Evolutionary conservation across 2,888 invertebrate genomes (phyloP), one percentile per base, ranked within the genome.

Genomic region (Petrophora chlorosata): DNA sequence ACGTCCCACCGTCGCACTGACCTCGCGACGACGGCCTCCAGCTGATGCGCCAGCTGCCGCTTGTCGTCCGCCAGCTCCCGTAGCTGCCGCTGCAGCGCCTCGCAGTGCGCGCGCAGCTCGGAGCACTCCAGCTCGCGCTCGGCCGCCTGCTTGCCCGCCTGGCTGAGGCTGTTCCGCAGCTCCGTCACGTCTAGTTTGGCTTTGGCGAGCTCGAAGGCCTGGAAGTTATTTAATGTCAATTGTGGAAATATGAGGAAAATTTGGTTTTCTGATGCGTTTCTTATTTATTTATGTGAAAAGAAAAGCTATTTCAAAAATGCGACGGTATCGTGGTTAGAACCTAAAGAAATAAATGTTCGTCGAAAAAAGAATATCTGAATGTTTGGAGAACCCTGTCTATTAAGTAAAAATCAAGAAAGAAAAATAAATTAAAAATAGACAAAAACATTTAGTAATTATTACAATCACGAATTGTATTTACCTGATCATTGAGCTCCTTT

Each of bases 141-240:
- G 34, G 81, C 40, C 73, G 67, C 56, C 72, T 80, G 73, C 53
- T 89, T 91, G 12, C 78, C 84, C 30, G 92, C 91, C 9, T 92
- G 92, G 26, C 91, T 91, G 5, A 93, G 64, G 53, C 85, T 79
- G 56, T 73, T 82, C 48, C 70, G 76, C 9, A 88, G 68, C 43
- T 91, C 90, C 0, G 85, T 85, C 47, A 87, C 78, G 61, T 92
- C 91, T 3, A 92, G 58, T 23, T 82, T 81, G 0, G 87, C 81
- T 68, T 90, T 90, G 19, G 91, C 90, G 46, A 89, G 67, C 57
- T 92, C 90, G 60, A 92, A 84, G 40, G 88, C 90, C 91, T 91
- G 53, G 2, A 53, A 29, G 2, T 13, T 28, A 28, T 13, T 8
- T 8, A 23, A 7, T 3, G 7, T 8, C 1, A 8, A 2, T 23